Conservation (phyloP, 2,113 vertebrate genomes). For the human region GRCh38 chr16:55762001-55762500, state of each 20-base stretch:
- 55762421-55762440: not conserved
- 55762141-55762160: not conserved
- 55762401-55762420: not conserved
- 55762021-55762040: not conserved
- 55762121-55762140: not conserved
- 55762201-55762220: no score
- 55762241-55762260: not conserved
- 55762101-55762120: not conserved
- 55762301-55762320: not conserved
- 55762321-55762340: not conserved
- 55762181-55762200: fast-evolving
- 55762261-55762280: not conserved
- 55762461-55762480: fast-evolving
- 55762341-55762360: not conserved
- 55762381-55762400: not conserved
- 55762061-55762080: no score
- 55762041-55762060: not conserved
- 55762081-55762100: no score
- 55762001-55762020: not conserved
- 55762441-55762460: not conserved
- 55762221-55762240: fast-evolving
- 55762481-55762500: fast-evolving
- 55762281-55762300: no score
- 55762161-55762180: not conserved
- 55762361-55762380: not conserved